Percentiles rank a stretch among this genome's conserved stretches.
Conservation (phyloP, 2,888 invertebrate species). For the Campaea margaritaria region DNA sequence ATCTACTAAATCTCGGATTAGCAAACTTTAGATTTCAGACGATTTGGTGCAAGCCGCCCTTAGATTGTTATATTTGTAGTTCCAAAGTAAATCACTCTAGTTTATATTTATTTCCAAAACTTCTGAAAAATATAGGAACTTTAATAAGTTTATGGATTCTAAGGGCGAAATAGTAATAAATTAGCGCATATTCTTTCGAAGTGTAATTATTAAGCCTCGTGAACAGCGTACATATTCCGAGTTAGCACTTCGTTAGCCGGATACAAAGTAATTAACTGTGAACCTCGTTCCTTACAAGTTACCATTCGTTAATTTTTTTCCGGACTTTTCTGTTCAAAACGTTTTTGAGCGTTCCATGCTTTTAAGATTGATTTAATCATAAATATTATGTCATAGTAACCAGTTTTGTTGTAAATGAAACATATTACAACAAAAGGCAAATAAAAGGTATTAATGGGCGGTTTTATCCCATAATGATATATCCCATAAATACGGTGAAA, state of each 20-base stretch:
- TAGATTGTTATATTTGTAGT: too few species aligned
- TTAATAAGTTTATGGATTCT: background rate
- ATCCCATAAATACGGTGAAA: too few species aligned
- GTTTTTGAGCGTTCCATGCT: background rate
- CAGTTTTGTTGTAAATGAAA: too few species aligned
- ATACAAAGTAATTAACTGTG: constrained; percentile 75
- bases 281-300: constrained; percentile 62
- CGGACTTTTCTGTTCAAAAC: constrained; percentile 1
- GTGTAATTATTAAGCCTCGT: constrained; percentile 53
- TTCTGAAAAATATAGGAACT: too few species aligned
- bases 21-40: too few species aligned
- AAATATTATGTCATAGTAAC: background rate
- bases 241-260: constrained; percentile 72
- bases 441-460: too few species aligned
- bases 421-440: too few species aligned
- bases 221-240: constrained; percentile 63
- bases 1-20: too few species aligned
- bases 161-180: background rate
- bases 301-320: constrained; percentile 7
- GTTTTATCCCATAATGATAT: too few species aligned
- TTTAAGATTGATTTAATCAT: background rate
- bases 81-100: too few species aligned
- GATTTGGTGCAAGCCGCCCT: too few species aligned
- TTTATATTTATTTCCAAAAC: too few species aligned
- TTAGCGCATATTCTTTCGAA: constrained; percentile 31